Conservation (phyloP, 1,140 invertebrate genomes). For the Drosophila busckii region DNA sequence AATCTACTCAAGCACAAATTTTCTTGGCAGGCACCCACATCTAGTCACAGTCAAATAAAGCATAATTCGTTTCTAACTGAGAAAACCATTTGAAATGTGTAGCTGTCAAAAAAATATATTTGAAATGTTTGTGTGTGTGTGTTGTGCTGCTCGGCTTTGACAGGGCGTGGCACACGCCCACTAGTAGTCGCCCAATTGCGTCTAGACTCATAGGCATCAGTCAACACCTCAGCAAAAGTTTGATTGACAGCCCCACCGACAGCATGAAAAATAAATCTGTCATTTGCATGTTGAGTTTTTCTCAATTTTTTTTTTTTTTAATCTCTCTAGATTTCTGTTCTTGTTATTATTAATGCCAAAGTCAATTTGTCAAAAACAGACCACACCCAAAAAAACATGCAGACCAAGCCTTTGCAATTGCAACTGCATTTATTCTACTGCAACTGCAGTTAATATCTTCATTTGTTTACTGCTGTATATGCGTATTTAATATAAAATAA, state of each 20-base stretch:
- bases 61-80: neutral
- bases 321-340: conserved; percentile 3
- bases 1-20: conserved; percentile 25
- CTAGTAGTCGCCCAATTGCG: conserved; percentile 5
- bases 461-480: too few species aligned
- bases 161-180: neutral
- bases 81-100: conserved; percentile 17
- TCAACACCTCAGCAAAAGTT: conserved; percentile 64
- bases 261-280: conserved; percentile 70
- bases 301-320: conserved; percentile 18
- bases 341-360: conserved; percentile 53
- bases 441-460: too few species aligned
- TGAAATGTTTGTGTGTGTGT: conserved; percentile 29
- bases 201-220: conserved; percentile 59
- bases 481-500: too few species aligned
- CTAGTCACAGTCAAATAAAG: conserved; percentile 17
- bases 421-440: too few species aligned
- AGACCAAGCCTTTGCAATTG: conserved; percentile 45
- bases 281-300: conserved; percentile 65
- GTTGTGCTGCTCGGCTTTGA: conserved; percentile 1
- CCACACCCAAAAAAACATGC: conserved; percentile 1
- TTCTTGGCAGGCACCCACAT: conserved; percentile 31
- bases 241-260: conserved; percentile 68
- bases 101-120: conserved; percentile 35
- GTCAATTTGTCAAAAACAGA: conserved; percentile 73